Conservation (phyloP, 1,140 invertebrate species). For the Trachymyrmex cornetzi region DNA sequence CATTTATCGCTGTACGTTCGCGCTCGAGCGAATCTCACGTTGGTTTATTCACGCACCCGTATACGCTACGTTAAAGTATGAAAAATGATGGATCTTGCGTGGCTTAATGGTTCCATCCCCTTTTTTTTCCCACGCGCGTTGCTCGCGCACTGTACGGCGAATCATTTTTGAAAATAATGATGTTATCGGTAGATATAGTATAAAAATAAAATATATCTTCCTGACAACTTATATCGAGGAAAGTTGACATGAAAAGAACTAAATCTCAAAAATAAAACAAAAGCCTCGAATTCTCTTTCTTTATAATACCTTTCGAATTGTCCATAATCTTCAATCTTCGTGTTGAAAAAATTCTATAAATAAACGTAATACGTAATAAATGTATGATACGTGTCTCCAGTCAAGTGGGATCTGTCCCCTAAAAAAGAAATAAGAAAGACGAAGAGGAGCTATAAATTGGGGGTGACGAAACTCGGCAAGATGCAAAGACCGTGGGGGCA, state of each 20-base stretch:
- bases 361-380: conserved; percentile 3
- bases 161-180: conserved; percentile 44
- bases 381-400: neutral
- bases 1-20: conserved; percentile 15
- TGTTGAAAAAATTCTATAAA: conserved; percentile 26
- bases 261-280: conserved; percentile 27
- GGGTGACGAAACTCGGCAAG: conserved; percentile 68
- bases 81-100: conserved; percentile 56
- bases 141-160: neutral
- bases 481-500: conserved; percentile 81
- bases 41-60: conserved; percentile 31
- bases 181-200: neutral
- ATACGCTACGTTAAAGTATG: conserved; percentile 55
- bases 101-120: conserved; percentile 39
- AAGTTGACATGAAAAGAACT: neutral
- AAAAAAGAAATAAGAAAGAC: conserved; percentile 63
- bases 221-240: neutral
- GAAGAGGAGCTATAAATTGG: conserved; percentile 79
- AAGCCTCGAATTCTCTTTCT: neutral
- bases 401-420: neutral
- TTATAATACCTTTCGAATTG: neutral
- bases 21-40: conserved; percentile 25
- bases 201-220: conserved; percentile 33
- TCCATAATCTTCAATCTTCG: neutral
- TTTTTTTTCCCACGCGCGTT: conserved; percentile 48